Percentiles rank a stretch among this genome's conserved stretches.
Evolutionary conservation across 2,888 invertebrate genomes (phyloP).

Genomic region (Spatulosminthurus flaviceps): DNA sequence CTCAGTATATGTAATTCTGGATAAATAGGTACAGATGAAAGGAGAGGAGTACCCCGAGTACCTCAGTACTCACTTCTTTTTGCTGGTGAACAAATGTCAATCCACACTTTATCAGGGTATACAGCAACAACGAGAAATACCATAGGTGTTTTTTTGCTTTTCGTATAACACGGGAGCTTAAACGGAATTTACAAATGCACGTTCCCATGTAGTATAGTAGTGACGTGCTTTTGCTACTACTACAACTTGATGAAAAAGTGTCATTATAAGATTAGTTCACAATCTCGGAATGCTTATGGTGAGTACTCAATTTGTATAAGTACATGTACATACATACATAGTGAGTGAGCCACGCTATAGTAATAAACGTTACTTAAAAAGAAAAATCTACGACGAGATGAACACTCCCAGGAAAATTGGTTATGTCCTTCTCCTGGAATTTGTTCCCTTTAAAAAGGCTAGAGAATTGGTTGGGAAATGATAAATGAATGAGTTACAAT

Average conservation of each 20-base stretch:
- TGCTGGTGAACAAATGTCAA: too few species aligned
- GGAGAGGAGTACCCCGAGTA: too few species aligned
- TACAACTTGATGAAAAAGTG: conserved; percentile 17
- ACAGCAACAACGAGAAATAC: too few species aligned
- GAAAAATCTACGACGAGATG: too few species aligned
- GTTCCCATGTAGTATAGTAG: not conserved
- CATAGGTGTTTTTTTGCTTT: too few species aligned
- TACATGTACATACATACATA: too few species aligned
- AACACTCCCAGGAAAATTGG: not conserved
- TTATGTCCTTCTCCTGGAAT: not conserved
- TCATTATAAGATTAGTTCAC: conserved; percentile 22
- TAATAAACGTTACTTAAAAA: too few species aligned
- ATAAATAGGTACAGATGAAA: not conserved
- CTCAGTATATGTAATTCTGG: not conserved
- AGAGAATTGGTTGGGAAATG: not conserved
- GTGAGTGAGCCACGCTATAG: too few species aligned
- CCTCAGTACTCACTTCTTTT: too few species aligned
- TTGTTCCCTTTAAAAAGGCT: not conserved
- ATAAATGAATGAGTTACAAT: not conserved
- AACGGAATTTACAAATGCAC: not conserved
- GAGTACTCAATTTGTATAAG: too few species aligned
- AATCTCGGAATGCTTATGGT: conserved; percentile 12
- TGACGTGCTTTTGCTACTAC: not conserved
- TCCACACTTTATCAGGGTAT: too few species aligned
- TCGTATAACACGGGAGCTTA: not conserved